Evolutionary conservation across 2,888 invertebrate genomes (phyloP), one percentile per base, ranked within the genome.

Genomic region (Synanthedon formicaeformis): DNA sequence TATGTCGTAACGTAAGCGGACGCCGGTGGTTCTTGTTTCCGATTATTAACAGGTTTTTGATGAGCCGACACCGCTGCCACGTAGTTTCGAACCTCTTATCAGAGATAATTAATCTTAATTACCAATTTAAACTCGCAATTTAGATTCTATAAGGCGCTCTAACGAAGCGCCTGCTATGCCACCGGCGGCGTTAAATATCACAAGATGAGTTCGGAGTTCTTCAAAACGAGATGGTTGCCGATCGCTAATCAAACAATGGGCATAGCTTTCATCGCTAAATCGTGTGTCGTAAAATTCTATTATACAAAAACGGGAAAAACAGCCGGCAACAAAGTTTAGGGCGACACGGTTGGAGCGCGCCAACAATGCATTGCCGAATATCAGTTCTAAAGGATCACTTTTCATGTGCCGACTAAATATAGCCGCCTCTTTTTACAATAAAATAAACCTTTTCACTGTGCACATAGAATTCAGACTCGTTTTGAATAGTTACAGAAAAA

Each of bases 51-150:
- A 60, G 63, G 65, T 65, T 74, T 75, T 71, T 64, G 65, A 65
- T 63, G 60, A 65, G 67, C 72, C 69, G 73, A 69, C 69, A 66
- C 63, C 64, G 70, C 75, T 69, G 70, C 72, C 77, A 81, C 78
- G 76, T 75, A 70, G 69, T 70, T 71, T 60, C 55, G 60, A 71
- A 69, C 66, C 73, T 71, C 45, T 78, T 84, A 86, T 86, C 85
- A 66, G 53, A 64, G 63, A 73, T 76, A 75, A 84, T 84, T 85
- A 76, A 87, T 86, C 86, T 86, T 85, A 85, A 86, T 84, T 82
- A 81, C 73, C 55, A 64, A 71, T 64, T 73, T 81, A 83, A 85
- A 79, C 69, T 66, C 66, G 69, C 69, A 69, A 78, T 86, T 85
- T 77, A 73, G 78, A 86, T 83, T 81, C 86, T 71, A 72, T 69